phyloP scores from a whole-genome alignment of 2,797 vertebrate genomes.

The Linurgus olivaceus region DNA sequence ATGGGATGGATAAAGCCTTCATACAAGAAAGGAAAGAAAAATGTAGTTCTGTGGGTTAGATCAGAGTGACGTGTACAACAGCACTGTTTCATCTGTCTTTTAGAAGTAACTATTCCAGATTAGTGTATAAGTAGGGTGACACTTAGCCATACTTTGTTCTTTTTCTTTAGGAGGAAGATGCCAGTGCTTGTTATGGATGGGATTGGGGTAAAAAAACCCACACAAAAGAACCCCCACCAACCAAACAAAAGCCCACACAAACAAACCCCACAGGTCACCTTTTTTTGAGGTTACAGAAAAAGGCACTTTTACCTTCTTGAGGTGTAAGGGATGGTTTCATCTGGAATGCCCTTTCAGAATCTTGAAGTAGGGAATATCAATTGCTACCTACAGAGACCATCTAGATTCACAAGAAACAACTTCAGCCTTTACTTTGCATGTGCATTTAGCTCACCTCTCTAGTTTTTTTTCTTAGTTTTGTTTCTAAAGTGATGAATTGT shows the following conservation, averaged over 20 bases:
- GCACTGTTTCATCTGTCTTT: background rate
- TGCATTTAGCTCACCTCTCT: background rate
- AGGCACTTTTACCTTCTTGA: background rate
- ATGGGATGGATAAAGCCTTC: background rate
- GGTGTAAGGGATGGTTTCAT: background rate
- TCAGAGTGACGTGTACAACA: background rate
- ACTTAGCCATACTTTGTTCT: rapidly evolving
- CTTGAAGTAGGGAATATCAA: background rate
- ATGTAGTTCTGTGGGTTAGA: background rate
- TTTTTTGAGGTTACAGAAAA: background rate
- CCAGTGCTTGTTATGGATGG: background rate
- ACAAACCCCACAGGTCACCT: background rate
- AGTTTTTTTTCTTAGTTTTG: background rate
- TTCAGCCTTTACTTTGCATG: background rate
- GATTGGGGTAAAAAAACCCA: background rate
- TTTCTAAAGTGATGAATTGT: background rate
- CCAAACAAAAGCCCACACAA: background rate
- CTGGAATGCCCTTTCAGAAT: background rate
- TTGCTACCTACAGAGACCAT: background rate
- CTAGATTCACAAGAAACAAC: background rate
- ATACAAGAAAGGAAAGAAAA: background rate
- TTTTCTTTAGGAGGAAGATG: background rate
- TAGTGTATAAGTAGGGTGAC: background rate
- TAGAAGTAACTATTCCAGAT: background rate
- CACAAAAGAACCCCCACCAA: background rate